Conservation (phyloP, 2,113 vertebrate species). For the Plecturocebus donacophilus region DNA sequence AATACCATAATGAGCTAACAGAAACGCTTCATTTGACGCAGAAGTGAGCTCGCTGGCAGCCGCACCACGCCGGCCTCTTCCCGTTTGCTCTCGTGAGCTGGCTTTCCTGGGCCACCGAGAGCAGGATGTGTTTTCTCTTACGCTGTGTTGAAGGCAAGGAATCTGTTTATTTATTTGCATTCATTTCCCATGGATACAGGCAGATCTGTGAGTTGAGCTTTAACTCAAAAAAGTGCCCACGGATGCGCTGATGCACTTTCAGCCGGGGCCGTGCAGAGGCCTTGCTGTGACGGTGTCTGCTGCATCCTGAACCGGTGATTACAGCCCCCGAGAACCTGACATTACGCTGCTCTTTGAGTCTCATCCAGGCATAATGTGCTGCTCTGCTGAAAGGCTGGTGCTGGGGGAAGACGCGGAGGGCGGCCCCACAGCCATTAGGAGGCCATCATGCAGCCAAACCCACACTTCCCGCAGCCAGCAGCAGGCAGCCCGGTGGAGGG, state of each 20-base stretch:
- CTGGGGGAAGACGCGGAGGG: constrained; percentile 85
- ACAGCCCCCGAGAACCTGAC: constrained; percentile 84
- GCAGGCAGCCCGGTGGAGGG: constrained; percentile 84
- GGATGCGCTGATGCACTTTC: constrained; percentile 73
- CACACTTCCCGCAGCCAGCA: constrained; percentile 86
- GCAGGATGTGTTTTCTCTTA: neutral
- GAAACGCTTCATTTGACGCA: accelerated
- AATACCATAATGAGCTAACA: accelerated
- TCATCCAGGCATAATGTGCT: constrained; percentile 85
- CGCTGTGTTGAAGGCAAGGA: neutral
- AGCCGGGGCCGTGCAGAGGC: constrained; percentile 73
- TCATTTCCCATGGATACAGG: neutral
- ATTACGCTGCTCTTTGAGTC: constrained; percentile 87
- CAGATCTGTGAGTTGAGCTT: constrained; percentile 65
- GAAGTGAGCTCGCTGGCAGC: too few relatives aligned
- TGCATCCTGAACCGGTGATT: constrained; percentile 84
- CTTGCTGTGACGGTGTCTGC: constrained; percentile 82
- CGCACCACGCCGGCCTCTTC: accelerated
- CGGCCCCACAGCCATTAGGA: constrained; percentile 87
- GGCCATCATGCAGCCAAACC: constrained; percentile 85
- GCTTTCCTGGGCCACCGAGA: accelerated
- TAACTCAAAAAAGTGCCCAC: constrained; percentile 59
- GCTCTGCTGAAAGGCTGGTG: constrained; percentile 85
- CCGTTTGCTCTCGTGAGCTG: neutral
- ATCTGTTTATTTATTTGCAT: constrained; percentile 24